Percentiles rank a stretch among this genome's conserved stretches.
phyloP scores from a whole-genome alignment of 2,113 vertebrate genomes.

The Phalacrocorax carbo region DNA sequence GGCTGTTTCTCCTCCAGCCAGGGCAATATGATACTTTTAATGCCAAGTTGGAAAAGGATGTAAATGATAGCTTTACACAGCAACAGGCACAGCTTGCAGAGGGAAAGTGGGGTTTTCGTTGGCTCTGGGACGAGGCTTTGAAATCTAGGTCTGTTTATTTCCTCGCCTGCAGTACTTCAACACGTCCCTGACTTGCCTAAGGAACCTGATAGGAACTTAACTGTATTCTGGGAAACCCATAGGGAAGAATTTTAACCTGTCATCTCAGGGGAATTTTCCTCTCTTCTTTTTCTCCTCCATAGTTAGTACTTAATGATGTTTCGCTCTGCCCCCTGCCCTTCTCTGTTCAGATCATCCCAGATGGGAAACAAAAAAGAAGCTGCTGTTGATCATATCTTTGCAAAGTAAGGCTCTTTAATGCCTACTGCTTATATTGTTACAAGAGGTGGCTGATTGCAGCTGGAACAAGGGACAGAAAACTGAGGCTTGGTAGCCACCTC shows the following conservation, averaged over 20 bases:
- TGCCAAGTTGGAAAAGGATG: background rate
- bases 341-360: background rate
- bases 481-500: background rate
- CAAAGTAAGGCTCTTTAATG: background rate
- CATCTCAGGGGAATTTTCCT: background rate
- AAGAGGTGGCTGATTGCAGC: background rate
- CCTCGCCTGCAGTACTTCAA: background rate
- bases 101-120: background rate
- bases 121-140: background rate
- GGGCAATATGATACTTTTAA: background rate
- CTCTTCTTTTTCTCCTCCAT: background rate
- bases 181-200: background rate
- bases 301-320: background rate
- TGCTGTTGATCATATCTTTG: background rate
- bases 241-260: background rate
- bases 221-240: background rate
- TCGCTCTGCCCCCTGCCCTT: background rate
- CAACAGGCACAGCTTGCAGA: background rate
- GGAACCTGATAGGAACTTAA: background rate
- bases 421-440: background rate
- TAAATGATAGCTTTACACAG: slow-evolving; percentile 5
- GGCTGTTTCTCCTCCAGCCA: background rate
- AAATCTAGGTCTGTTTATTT: slow-evolving; percentile 26
- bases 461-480: background rate
- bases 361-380: background rate